Conservation (phyloP, 2,888 invertebrate genomes). For the Psylliodes chrysocephalus region DNA sequence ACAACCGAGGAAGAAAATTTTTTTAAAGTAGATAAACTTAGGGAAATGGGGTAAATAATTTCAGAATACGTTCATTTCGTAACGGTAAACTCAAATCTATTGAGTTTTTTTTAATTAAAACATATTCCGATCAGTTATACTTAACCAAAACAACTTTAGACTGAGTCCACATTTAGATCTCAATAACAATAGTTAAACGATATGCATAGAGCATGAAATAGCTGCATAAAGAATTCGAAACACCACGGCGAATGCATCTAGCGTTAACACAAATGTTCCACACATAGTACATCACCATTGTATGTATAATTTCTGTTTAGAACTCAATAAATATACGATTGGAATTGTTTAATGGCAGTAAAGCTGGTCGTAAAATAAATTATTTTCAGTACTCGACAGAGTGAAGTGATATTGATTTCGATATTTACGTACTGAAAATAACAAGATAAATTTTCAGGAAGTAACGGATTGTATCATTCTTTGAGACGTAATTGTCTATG, state of each 20-base stretch:
- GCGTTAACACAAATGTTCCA: slow-evolving; percentile 21
- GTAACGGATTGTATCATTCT: slow-evolving; percentile 5
- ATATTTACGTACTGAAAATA: slow-evolving; percentile 21
- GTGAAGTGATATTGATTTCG: slow-evolving; percentile 22
- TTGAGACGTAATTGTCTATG: slow-evolving; percentile 1
- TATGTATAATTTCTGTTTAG: slow-evolving; percentile 41
- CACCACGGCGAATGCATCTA: slow-evolving; percentile 14
- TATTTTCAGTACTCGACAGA: slow-evolving; percentile 36
- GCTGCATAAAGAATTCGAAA: slow-evolving; percentile 21
- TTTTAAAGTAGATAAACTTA: too few relatives aligned
- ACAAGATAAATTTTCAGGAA: slow-evolving; percentile 18
- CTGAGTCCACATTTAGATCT: neutral
- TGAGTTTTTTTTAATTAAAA: too few relatives aligned
- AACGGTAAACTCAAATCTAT: too few relatives aligned
- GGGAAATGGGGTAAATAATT: too few relatives aligned
- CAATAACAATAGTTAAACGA: slow-evolving; percentile 11
- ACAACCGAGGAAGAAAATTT: too few relatives aligned
- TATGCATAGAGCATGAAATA: slow-evolving; percentile 14
- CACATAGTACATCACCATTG: slow-evolving; percentile 35
- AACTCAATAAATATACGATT: slow-evolving; percentile 48
- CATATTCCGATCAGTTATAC: neutral
- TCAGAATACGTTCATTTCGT: too few relatives aligned
- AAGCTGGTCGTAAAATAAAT: slow-evolving; percentile 50
- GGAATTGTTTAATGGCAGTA: slow-evolving; percentile 50
- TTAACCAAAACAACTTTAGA: neutral